Conservation (phyloP, 1,140 invertebrate species). For the Drosophila asahinai region DNA sequence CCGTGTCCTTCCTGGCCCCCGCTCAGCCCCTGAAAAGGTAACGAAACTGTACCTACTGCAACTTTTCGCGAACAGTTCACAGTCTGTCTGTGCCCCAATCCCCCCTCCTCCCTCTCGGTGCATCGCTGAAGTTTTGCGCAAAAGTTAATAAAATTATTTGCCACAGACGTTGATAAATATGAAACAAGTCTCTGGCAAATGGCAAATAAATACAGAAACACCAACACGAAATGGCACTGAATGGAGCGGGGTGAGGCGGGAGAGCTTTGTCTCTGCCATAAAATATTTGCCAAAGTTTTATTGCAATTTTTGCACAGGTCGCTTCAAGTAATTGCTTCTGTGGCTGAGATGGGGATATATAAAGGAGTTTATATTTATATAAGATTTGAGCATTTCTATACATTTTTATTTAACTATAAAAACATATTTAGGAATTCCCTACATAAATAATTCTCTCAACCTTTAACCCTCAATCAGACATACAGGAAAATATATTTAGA, state of each 20-base stretch:
- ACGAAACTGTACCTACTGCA: conserved; percentile 66
- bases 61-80: conserved; percentile 68
- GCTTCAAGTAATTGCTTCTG: conserved; percentile 40
- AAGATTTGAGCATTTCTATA: too few relatives aligned
- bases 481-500: not conserved
- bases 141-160: conserved; percentile 84
- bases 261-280: conserved; percentile 29
- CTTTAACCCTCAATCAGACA: not conserved
- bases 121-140: conserved; percentile 64
- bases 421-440: not conserved
- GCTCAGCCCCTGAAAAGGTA: conserved; percentile 10
- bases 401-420: not conserved
- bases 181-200: conserved; percentile 65
- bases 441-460: not conserved
- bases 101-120: not conserved
- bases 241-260: not conserved
- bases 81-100: conserved; percentile 15
- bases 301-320: conserved; percentile 41
- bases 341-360: not conserved
- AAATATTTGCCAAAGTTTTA: conserved; percentile 62
- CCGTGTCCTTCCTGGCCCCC: not conserved
- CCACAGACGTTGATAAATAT: conserved; percentile 82
- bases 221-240: conserved; percentile 18
- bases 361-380: too few relatives aligned
- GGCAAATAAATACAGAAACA: conserved; percentile 68